phyloP scores from a whole-genome alignment of 2,888 invertebrate genomes.

The Macrophya annulata region DNA sequence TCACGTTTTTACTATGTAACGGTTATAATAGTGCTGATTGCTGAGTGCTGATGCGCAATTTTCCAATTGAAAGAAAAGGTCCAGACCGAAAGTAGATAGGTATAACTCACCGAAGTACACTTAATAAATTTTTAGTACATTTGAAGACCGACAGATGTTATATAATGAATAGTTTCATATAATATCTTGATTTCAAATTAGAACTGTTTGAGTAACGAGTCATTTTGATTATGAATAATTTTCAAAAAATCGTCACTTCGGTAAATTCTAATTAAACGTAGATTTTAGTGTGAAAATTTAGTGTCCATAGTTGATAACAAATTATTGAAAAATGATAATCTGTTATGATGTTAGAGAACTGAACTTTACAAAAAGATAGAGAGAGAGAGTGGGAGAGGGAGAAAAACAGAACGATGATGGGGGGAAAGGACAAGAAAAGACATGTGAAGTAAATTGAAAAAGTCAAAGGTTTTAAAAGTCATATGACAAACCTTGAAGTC shows the following conservation, averaged over 20 bases:
- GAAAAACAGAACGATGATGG: neutral
- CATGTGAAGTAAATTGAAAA: neutral
- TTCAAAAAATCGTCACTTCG: neutral
- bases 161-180: too few species aligned
- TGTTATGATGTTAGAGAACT: neutral
- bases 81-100: too few species aligned
- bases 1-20: neutral
- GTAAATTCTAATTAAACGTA: neutral
- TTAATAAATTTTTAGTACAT: too few species aligned
- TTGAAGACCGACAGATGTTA: too few species aligned
- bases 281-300: neutral
- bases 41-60: too few species aligned
- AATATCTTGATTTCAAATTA: too few species aligned
- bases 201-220: too few species aligned
- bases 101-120: too few species aligned
- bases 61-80: too few species aligned
- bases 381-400: neutral
- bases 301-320: neutral
- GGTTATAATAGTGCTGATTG: too few species aligned
- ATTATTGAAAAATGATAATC: neutral
- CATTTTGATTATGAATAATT: too few species aligned
- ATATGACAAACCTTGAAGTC: slow-evolving; percentile 86
- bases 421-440: neutral
- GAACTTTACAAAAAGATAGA: neutral
- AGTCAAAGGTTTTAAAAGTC: neutral